Percentiles rank a stretch among this genome's conserved stretches.
Conservation (phyloP, 2,113 vertebrate species). For the Crotalus viridis region DNA sequence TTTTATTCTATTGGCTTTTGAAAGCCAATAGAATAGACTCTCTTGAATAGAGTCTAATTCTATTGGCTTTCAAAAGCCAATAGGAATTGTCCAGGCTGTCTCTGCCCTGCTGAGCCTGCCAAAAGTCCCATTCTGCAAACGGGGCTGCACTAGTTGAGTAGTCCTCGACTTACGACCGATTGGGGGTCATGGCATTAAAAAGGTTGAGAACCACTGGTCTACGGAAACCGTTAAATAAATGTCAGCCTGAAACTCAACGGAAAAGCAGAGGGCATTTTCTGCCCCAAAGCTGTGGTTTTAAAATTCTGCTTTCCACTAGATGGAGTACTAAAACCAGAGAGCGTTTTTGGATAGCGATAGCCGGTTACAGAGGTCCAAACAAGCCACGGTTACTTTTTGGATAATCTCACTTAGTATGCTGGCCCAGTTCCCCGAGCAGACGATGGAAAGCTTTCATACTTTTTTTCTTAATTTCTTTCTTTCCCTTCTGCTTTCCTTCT, state of each 20-base stretch:
- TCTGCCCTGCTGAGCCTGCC: no score
- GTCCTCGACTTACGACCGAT: no score
- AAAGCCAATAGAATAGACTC: no score
- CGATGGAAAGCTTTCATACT: neutral
- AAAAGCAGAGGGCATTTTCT: neutral
- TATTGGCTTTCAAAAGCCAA: no score
- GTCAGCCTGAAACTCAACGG: neutral
- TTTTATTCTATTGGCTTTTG: no score
- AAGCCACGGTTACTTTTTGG: neutral
- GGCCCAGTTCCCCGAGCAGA: neutral
- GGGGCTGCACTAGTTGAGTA: no score
- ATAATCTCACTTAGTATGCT: neutral
- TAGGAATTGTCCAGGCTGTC: no score
- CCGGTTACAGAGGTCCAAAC: neutral
- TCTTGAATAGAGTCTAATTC: no score
- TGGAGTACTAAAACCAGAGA: constrained; percentile 7
- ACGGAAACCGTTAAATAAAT: neutral
- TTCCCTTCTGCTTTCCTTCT: neutral
- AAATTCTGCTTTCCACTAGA: neutral
- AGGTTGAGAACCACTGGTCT: neutral
- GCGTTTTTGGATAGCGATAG: neutral
- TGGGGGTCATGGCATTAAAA: no score
- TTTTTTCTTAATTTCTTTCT: neutral
- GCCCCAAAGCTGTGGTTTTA: neutral
- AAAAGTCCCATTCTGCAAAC: no score